Conservation (phyloP, 2,113 vertebrate genomes). For the Hippocampus guttulatus region DNA sequence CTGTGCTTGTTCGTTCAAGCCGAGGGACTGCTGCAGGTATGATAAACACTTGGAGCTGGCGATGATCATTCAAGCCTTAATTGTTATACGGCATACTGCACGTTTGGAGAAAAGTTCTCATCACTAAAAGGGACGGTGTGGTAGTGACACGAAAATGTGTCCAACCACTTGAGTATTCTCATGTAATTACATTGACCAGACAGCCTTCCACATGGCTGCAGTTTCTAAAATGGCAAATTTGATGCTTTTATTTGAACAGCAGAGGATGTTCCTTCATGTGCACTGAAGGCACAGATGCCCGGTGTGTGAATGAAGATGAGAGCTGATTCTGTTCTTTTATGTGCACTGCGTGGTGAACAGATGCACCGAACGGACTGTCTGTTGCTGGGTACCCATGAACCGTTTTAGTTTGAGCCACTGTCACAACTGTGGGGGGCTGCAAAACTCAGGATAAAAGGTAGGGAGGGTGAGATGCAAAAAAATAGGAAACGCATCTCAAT, state of each 20-base stretch:
- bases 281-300: conserved; percentile 13
- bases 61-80: neutral
- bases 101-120: neutral
- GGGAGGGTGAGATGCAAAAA: conserved; percentile 18
- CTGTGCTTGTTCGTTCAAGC: neutral
- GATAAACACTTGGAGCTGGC: neutral
- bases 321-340: neutral
- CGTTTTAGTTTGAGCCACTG: conserved; percentile 21
- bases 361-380: conserved; percentile 18
- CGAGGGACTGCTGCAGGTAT: conserved; percentile 4
- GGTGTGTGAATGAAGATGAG: conserved; percentile 16
- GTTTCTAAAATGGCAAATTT: neutral
- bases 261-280: neutral
- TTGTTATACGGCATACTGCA: neutral
- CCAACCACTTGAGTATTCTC: neutral
- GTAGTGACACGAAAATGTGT: neutral
- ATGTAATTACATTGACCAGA: neutral
- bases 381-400: conserved; percentile 18
- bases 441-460: conserved; percentile 26
- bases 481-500: conserved; percentile 17
- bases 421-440: conserved; percentile 40
- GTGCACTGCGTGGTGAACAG: conserved; percentile 15
- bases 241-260: neutral
- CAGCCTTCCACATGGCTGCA: neutral
- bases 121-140: neutral